These are phyloP conservation scores for Pocillopora verrucosa DNA, from an alignment of 64 coral and sea anemone genomes.

Conservation along the genomic window DNA sequence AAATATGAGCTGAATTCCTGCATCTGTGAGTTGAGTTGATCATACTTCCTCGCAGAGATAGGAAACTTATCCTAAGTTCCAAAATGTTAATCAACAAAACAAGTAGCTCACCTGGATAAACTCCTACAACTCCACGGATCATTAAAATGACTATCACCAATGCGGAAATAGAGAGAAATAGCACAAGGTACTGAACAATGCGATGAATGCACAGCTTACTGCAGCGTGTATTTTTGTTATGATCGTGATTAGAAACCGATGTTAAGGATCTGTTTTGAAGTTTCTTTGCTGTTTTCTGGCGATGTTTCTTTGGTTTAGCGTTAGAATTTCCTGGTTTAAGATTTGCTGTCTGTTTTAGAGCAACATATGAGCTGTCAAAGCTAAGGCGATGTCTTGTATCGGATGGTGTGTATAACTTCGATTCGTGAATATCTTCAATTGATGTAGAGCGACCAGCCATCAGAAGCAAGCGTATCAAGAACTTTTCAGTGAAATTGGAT, in stretches of 20 bases:
- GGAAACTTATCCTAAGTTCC: not conserved
- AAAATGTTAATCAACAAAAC: not conserved
- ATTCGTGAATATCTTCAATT: not conserved
- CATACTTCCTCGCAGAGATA: no score
- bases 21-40: no score
- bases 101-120: not conserved
- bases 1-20: no score
- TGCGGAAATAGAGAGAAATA: conserved; percentile 39
- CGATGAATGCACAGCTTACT: conserved; percentile 28
- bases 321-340: not conserved
- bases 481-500: not conserved
- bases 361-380: conserved; percentile 4
- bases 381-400: not conserved
- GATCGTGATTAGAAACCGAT: not conserved
- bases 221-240: not conserved
- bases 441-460: not conserved
- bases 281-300: conserved; percentile 3
- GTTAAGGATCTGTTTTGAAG: conserved; percentile 2
- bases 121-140: conserved; percentile 36
- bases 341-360: not conserved
- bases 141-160: conserved; percentile 44
- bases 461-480: not conserved
- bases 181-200: conserved; percentile 40
- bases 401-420: not conserved
- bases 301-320: not conserved